Percentiles rank a stretch among this genome's conserved stretches.
phyloP scores from a whole-genome alignment of 1,140 invertebrate species.

The Drosophila subobscura region DNA sequence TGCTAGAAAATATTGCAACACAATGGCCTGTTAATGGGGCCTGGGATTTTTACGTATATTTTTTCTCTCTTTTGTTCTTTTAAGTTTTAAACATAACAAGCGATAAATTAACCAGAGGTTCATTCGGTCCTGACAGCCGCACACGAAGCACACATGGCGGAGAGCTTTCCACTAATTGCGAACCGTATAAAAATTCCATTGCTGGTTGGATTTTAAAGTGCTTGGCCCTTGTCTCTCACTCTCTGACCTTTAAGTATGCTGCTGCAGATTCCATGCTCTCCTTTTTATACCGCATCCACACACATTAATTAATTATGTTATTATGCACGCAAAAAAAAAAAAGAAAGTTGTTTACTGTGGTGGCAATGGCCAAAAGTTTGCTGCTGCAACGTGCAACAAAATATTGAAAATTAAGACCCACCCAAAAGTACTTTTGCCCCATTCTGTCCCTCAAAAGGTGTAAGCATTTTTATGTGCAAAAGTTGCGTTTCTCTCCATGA shows the following conservation, averaged over 20 bases:
- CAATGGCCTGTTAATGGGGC: constrained; percentile 68
- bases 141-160: constrained; percentile 19
- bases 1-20: constrained; percentile 67
- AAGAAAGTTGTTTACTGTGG: constrained; percentile 11
- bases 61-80: constrained; percentile 23
- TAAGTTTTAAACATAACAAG: constrained; percentile 75
- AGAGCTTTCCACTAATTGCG: constrained; percentile 58
- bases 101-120: constrained; percentile 65
- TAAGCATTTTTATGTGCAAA: constrained; percentile 58
- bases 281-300: constrained; percentile 19
- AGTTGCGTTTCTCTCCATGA: constrained; percentile 49
- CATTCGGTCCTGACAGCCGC: constrained; percentile 30
- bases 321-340: constrained; percentile 51
- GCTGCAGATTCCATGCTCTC: neutral
- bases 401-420: constrained; percentile 73
- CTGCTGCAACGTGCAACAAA: constrained; percentile 48
- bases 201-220: constrained; percentile 41
- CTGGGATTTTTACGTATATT: constrained; percentile 48
- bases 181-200: constrained; percentile 62
- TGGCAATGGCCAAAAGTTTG: constrained; percentile 36
- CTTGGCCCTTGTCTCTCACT: constrained; percentile 4
- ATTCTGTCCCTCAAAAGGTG: neutral
- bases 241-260: constrained; percentile 11
- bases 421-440: constrained; percentile 15
- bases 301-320: constrained; percentile 71